These are phyloP conservation scores for Cisticola juncidis DNA, from an alignment of 2,113 vertebrate species.

Conservation along the genomic window DNA sequence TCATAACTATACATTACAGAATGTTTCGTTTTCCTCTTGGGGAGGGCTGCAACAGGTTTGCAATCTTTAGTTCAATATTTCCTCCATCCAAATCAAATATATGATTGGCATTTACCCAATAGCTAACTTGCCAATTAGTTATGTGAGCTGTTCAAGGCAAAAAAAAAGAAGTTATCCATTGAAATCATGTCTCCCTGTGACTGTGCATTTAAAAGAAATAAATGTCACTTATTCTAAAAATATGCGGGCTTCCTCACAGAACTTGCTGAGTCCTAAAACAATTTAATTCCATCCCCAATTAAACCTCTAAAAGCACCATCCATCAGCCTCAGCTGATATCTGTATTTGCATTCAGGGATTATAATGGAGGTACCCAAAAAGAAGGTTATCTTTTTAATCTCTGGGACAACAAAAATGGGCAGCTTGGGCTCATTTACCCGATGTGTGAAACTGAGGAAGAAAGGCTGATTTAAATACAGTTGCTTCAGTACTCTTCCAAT, in stretches of 20 bases:
- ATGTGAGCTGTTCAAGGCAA: conserved; percentile 11
- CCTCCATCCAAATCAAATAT: conserved; percentile 20
- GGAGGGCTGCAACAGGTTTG: background rate
- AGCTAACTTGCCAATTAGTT: conserved; percentile 24
- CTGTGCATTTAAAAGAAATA: conserved; percentile 59
- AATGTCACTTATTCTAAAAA: conserved; percentile 51
- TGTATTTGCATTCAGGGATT: conserved; percentile 40
- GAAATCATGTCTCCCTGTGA: conserved; percentile 10
- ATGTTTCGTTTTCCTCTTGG: conserved; percentile 25
- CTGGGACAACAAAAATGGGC: background rate
- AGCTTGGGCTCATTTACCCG: conserved; percentile 15
- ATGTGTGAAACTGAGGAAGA: background rate
- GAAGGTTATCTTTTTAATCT: conserved; percentile 11
- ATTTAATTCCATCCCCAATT: conserved; percentile 53
- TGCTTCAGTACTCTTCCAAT: background rate
- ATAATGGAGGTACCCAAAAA: background rate
- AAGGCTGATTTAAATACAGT: conserved; percentile 2
- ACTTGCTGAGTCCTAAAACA: conserved; percentile 50
- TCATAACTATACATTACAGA: conserved; percentile 40
- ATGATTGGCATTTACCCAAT: conserved; percentile 44
- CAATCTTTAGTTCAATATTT: conserved; percentile 25
- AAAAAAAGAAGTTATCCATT: background rate
- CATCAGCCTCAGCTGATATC: conserved; percentile 1
- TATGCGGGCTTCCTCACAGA: conserved; percentile 17
- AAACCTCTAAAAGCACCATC: conserved; percentile 59